Evolutionary conservation across 1,140 invertebrate genomes (phyloP), one percentile per base, ranked within the genome.

Genomic region (Subanguina moxae): DNA sequence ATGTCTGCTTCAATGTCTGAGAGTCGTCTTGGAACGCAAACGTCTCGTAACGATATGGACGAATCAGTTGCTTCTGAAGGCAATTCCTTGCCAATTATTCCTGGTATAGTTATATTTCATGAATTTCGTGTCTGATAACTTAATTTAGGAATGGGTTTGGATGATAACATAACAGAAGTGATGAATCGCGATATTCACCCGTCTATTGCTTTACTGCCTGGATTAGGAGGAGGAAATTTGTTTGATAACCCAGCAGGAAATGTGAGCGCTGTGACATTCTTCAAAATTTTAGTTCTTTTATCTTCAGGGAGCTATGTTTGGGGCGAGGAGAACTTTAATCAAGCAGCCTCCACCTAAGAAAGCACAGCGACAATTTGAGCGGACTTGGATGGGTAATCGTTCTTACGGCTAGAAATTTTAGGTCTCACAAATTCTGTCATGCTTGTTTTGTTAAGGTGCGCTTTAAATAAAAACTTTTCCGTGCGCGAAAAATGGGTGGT

Each of bases 81-180:
- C 7, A 58, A n/a, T 9, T 59, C 64, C 11, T 92, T 73, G 94
- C 93, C 43, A 94, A 97, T 87, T 94, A 95, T 17, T 90, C 93
- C 21, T 57, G 65, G 59, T 64, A 23, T 62, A 8, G n/a, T n/a
- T n/a, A 45, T 76, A 28, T 57, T 21, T 19, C 21, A 56, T 59
- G 7, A 19, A 73, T 42, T 23, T 64, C 11, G 17, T 72, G 75
- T 63, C 32, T 25, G 64, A 9, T 1, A 45, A 46, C 8, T 58
- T 45, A 30, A 43, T 97, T 78, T 95, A 97, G 94, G 94, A 30
- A 93, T 94, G 91, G 93, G 93, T 21, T 89, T 92, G 21, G 93
- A 95, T 82, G 92, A 93, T 78, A 67, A 78, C 21, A 65, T 80
- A 1, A 64, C 59, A 25, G 70, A 77, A 52, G 68, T 69, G 17